Evolutionary conservation across 1,140 invertebrate genomes (phyloP), one percentile per base, ranked within the genome.

Genomic region (Chironomus striatipennis): DNA sequence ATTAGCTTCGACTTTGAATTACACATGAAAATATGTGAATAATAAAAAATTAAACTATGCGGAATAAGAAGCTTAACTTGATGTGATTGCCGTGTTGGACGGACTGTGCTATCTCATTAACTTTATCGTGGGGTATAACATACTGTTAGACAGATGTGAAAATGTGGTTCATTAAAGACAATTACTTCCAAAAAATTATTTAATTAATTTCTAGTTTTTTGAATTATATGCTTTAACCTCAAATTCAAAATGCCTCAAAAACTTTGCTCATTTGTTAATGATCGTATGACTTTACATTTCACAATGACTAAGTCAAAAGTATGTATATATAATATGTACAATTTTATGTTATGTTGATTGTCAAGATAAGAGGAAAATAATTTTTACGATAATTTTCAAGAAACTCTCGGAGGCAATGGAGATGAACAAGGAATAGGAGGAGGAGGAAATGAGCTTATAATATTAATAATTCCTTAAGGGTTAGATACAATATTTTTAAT

Each of bases 151-250:
- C 65, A 70, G 65, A 70, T 70, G 65, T 70, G 65, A 70, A 70
- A 70, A 70, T 70, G 65, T 21, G 65, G 65, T 70, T 70, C 20
- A 70, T 70, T 70, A 70, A 18, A 70, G 65, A 70, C 17, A 70
- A 20, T 70, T 70, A 70, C 17, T 20, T 21, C n/a, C 8, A 70
- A 18, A 70, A 70, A 70, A 70, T 70, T 70, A 70, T 70, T 70
- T 70, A 70, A 70, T 70, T 70, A 70, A 70, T 21, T 70, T 70
- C 20, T 70, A 18, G 17, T 70, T 70, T n/a, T 70, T 70, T 57
- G 47, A 57, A 57, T 57, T 57, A 57, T 57, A 57, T 57, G 47
- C 47, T 57, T n/a, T 12, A 10, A 34, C 24, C 5, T 34, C 1
- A 1, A 5, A 34, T 34, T 34, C 1, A 1, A 5, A 34, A 34